phyloP scores from a whole-genome alignment of 2,113 vertebrate genomes.

The Globicephala melas region DNA sequence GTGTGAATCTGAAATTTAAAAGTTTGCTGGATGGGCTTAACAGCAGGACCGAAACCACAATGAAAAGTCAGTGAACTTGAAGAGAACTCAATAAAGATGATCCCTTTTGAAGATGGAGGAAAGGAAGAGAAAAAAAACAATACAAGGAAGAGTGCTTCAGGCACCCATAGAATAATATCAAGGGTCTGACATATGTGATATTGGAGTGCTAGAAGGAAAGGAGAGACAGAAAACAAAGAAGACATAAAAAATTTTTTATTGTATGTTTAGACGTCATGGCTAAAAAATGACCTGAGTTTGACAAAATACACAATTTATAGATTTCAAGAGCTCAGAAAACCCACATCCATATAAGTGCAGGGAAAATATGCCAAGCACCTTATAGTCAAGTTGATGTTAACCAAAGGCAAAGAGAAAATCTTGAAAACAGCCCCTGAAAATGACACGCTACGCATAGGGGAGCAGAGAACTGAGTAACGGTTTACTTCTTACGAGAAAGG shows the following conservation, averaged over 20 bases:
- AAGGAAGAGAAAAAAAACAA: background rate
- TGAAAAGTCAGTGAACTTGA: background rate
- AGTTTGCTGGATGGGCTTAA: background rate
- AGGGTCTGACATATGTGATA: rapidly evolving
- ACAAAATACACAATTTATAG: no score
- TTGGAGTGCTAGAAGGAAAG: rapidly evolving
- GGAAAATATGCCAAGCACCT: rapidly evolving
- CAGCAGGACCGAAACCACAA: background rate
- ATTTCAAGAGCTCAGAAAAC: background rate
- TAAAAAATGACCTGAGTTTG: background rate
- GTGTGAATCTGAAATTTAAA: no score
- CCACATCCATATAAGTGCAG: background rate
- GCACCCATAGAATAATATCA: rapidly evolving
- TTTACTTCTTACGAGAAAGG: rapidly evolving
- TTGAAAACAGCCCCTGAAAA: rapidly evolving
- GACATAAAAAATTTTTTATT: background rate
- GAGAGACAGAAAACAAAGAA: rapidly evolving
- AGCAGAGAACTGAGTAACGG: rapidly evolving
- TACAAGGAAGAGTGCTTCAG: background rate
- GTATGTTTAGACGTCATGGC: background rate
- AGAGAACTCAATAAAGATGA: rapidly evolving
- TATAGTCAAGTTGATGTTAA: rapidly evolving
- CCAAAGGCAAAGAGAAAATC: rapidly evolving
- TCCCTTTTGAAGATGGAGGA: no score
- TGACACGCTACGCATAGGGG: rapidly evolving